Conservation (phyloP, 2,888 invertebrate genomes). For the Spisula solida region DNA sequence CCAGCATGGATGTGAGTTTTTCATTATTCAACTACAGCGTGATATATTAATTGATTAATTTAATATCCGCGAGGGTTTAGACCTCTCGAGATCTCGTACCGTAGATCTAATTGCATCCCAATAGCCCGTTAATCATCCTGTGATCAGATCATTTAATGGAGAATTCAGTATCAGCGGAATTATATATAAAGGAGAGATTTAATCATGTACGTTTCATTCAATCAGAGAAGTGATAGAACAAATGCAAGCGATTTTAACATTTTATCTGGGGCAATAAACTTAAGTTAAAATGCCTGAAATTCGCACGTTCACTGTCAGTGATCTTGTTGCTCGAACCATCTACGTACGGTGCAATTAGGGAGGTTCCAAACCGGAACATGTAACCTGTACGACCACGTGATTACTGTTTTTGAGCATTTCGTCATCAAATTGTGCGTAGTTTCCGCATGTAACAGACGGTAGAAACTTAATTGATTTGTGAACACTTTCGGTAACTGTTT, state of each 20-base stretch:
- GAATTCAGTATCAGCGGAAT: neutral
- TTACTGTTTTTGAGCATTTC: too few relatives aligned
- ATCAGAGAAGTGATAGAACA: neutral
- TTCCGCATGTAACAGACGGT: too few relatives aligned
- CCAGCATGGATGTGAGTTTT: neutral
- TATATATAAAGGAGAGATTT: neutral
- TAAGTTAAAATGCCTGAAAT: neutral
- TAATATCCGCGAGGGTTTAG: neutral
- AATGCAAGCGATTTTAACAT: neutral
- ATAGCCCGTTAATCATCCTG: neutral
- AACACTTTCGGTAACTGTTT: too few relatives aligned
- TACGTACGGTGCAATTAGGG: too few relatives aligned
- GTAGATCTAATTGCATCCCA: neutral
- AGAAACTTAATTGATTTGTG: too few relatives aligned
- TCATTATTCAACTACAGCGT: neutral
- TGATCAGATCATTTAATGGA: neutral
- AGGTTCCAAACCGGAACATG: too few relatives aligned
- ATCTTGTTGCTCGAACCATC: too few relatives aligned
- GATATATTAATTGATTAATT: slow-evolving; percentile 11
- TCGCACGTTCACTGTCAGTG: too few relatives aligned
- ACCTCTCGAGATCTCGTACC: neutral
- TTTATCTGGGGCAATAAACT: neutral
- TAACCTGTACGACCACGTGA: too few relatives aligned
- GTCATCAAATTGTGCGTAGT: too few relatives aligned
- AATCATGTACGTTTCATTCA: neutral